Conservation (phyloP, 2,888 invertebrate genomes). For the Hybos culiciformis region DNA sequence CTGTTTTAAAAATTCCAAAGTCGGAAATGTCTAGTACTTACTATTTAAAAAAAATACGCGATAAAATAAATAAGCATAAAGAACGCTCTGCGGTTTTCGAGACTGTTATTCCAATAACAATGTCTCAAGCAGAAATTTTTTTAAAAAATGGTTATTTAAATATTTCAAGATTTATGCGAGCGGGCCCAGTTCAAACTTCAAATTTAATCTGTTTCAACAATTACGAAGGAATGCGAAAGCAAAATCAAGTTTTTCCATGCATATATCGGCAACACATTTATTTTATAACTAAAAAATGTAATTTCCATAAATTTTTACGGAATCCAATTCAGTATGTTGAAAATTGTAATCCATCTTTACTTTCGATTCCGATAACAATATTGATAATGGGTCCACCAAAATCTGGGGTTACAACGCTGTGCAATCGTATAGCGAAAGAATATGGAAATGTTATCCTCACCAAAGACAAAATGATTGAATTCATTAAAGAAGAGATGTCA, state of each 20-base stretch:
- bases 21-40: too few species aligned
- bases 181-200: conserved; percentile 49
- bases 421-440: conserved; percentile 39
- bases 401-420: conserved; percentile 45
- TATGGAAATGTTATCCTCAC: too few species aligned
- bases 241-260: conserved; percentile 38
- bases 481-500: too few species aligned
- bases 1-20: too few species aligned
- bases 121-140: conserved; percentile 43
- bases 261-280: conserved; percentile 46
- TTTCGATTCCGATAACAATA: conserved; percentile 41
- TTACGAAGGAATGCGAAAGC: conserved; percentile 4
- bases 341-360: conserved; percentile 34
- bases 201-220: conserved; percentile 20
- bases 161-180: conserved; percentile 46
- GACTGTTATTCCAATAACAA: conserved; percentile 39
- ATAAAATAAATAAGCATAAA: too few species aligned
- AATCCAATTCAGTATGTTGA: conserved; percentile 44
- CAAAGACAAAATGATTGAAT: too few species aligned
- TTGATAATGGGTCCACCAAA: conserved; percentile 48
- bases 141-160: conserved; percentile 45
- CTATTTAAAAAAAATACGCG: too few species aligned
- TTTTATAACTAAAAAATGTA: conserved; percentile 40
- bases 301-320: conserved; percentile 38
- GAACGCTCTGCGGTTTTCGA: conserved; percentile 35